phyloP scores from a whole-genome alignment of 2,797 vertebrate species.

The Lemur catta region DNA sequence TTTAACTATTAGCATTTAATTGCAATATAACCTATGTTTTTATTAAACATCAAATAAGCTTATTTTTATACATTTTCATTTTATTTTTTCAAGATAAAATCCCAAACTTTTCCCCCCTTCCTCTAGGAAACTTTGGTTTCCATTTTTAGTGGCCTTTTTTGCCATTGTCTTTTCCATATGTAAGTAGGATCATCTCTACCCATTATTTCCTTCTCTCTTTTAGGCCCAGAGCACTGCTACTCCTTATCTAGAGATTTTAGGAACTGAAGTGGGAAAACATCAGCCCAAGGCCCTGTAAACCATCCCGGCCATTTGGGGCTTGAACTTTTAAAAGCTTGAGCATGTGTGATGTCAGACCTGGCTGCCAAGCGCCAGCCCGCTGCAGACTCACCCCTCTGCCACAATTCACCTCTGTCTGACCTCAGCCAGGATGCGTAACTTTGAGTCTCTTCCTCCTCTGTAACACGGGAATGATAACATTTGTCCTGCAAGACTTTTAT shows the following conservation, averaged over 20 bases:
- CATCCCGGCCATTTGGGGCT: not conserved
- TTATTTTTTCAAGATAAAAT: not conserved
- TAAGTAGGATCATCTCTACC: not conserved
- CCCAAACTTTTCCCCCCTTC: not conserved
- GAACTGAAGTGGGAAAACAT: not conserved
- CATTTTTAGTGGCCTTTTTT: not conserved
- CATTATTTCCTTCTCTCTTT: not conserved
- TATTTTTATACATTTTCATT: not conserved
- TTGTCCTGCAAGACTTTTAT: not conserved
- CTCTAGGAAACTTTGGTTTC: not conserved
- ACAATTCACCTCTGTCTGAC: not conserved
- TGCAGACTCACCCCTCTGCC: not conserved
- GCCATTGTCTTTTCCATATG: not conserved
- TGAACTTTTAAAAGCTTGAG: not conserved
- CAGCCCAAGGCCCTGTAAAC: not conserved
- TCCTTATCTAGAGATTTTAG: not conserved
- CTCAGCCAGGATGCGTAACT: not conserved
- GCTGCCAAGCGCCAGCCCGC: not conserved
- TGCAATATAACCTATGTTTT: not conserved
- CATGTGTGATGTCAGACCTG: not conserved
- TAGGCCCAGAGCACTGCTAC: not conserved
- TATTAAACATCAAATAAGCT: not conserved
- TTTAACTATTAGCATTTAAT: constrained; percentile 9
- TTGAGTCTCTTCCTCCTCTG: not conserved
- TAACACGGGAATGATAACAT: not conserved